A percentile compares a stretch with the other conserved stretches of the same genome.
Conservation (phyloP, 2,888 invertebrate genomes). For the Bedellia somnulentella region DNA sequence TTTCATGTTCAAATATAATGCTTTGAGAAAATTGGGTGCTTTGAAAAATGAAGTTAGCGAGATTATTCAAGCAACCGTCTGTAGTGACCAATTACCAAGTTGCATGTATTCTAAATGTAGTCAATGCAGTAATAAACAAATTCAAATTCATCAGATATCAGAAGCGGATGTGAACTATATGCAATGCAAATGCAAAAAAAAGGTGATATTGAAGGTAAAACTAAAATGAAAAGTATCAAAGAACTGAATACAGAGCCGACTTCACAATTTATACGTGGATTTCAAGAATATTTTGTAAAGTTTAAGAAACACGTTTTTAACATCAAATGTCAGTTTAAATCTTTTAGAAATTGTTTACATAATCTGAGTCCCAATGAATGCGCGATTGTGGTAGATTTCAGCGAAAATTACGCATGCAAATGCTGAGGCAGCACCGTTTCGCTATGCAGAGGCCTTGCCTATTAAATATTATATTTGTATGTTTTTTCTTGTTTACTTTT, state of each 20-base stretch:
- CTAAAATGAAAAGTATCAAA: neutral
- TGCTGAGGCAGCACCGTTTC: no score
- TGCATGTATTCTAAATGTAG: neutral
- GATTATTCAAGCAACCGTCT: no score
- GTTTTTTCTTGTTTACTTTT: no score
- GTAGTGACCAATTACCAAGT: neutral
- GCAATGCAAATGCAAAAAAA: neutral
- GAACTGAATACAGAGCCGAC: no score
- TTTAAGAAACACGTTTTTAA: neutral
- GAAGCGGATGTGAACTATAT: neutral
- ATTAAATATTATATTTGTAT: no score
- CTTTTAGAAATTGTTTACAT: neutral
- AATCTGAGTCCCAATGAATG: neutral
- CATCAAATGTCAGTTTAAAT: neutral
- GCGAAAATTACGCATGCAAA: slow-evolving; percentile 2
- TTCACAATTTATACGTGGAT: neutral
- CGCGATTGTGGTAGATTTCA: no score
- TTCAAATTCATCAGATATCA: neutral
- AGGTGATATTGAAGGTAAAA: neutral
- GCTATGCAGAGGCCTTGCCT: no score
- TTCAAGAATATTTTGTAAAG: neutral
- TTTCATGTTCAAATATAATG: slow-evolving; percentile 9
- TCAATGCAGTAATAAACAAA: no score
- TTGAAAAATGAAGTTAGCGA: neutral
- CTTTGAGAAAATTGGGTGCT: neutral